Evolutionary conservation across 2,888 invertebrate species (phyloP).

Genomic region (Polymixis flavicincta): DNA sequence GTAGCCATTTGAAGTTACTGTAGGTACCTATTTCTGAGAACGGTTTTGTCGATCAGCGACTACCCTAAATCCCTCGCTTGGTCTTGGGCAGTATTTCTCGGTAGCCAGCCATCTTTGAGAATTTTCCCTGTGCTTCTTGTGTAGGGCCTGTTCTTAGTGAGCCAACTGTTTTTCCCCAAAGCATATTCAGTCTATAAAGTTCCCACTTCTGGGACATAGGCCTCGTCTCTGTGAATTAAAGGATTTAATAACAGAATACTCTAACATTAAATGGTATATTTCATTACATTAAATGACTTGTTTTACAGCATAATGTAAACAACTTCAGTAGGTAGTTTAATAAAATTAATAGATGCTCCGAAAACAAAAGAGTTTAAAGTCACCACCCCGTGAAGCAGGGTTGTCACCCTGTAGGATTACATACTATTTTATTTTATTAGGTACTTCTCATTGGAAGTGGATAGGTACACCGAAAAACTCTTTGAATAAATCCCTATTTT

Average conservation of each 20-base stretch:
- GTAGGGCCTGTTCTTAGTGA: neutral
- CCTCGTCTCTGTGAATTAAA: neutral
- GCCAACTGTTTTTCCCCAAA: neutral
- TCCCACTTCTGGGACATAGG: too few species aligned
- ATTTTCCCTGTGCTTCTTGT: neutral
- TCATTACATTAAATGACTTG: neutral
- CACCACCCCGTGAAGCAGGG: slow-evolving; percentile 40
- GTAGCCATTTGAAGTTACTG: too few species aligned
- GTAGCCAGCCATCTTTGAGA: neutral
- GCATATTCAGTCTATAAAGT: neutral
- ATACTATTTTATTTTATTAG: neutral
- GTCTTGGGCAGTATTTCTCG: neutral
- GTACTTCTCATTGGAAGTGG: neutral
- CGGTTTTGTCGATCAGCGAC: neutral
- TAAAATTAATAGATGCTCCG: slow-evolving; percentile 52
- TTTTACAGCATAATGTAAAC: slow-evolving; percentile 20
- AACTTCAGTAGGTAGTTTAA: slow-evolving; percentile 9
- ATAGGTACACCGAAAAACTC: neutral
- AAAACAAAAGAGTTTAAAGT: slow-evolving; percentile 61
- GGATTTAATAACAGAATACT: neutral
- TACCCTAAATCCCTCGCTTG: neutral
- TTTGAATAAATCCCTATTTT: neutral
- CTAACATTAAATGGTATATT: neutral
- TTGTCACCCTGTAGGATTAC: slow-evolving; percentile 26
- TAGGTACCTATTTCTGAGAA: neutral